phyloP scores from a whole-genome alignment of 2,888 invertebrate species.

The Chouioia cunea region DNA sequence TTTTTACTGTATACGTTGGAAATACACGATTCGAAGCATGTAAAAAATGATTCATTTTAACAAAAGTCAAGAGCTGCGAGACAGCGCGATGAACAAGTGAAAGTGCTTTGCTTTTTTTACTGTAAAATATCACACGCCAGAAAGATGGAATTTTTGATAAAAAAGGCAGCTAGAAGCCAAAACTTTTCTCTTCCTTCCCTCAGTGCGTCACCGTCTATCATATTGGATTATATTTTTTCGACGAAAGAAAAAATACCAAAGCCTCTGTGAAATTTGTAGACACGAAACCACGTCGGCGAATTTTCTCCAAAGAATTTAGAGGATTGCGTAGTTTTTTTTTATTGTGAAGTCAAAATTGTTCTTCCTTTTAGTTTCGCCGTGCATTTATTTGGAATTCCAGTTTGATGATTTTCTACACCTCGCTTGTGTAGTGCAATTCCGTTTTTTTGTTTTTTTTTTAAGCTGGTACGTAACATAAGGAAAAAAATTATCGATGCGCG shows the following conservation, averaged over 20 bases:
- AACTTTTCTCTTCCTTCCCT: constrained; percentile 11
- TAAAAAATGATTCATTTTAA: constrained; percentile 4
- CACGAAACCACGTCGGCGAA: constrained; percentile 35
- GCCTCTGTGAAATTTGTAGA: constrained; percentile 30
- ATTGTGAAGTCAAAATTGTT: constrained; percentile 36
- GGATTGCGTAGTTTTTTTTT: constrained; percentile 29
- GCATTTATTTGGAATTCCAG: constrained; percentile 52
- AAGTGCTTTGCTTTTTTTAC: constrained; percentile 48
- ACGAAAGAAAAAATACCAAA: constrained; percentile 43
- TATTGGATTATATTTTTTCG: constrained; percentile 30
- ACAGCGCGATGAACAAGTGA: constrained; percentile 30
- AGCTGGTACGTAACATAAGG: constrained; percentile 58
- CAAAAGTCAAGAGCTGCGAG: background rate
- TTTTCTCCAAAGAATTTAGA: constrained; percentile 43
- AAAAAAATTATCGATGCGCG: constrained; percentile 48
- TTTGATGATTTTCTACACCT: constrained; percentile 47
- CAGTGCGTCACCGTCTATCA: constrained; percentile 24
- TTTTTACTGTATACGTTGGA: constrained; percentile 6
- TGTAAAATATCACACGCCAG: constrained; percentile 38
- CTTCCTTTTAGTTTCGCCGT: constrained; percentile 42
- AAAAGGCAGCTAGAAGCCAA: constrained; percentile 43
- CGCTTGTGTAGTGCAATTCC: constrained; percentile 55
- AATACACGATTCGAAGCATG: constrained; percentile 1
- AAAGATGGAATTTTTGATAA: constrained; percentile 40
- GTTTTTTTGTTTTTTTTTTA: constrained; percentile 40